A percentile compares a stretch with the other conserved stretches of the same genome.
phyloP scores from a whole-genome alignment of 2,888 invertebrate species.

The Drosophila paucipuncta region DNA sequence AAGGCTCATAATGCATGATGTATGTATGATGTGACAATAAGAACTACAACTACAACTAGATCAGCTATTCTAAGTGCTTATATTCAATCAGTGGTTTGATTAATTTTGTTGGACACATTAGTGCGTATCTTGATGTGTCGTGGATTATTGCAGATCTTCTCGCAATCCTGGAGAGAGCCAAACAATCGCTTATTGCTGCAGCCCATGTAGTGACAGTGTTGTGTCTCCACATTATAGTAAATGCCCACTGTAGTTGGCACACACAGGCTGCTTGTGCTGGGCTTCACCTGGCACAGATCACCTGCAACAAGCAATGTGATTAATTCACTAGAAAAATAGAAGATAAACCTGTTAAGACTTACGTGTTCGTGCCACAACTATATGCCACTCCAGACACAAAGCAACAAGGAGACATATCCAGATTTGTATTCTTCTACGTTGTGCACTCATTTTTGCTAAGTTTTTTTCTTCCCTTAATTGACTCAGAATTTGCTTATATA shows the following conservation, averaged over 20 bases:
- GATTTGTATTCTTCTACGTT: slow-evolving; percentile 19
- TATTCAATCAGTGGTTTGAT: slow-evolving; percentile 67
- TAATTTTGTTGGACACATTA: slow-evolving; percentile 47
- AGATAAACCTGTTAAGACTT: slow-evolving; percentile 31
- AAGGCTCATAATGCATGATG: slow-evolving; percentile 9
- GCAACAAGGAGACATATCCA: slow-evolving; percentile 54
- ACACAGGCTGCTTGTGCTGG: slow-evolving; percentile 81
- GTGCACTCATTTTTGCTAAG: slow-evolving; percentile 28
- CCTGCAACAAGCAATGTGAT: slow-evolving; percentile 49
- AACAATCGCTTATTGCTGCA: slow-evolving; percentile 81
- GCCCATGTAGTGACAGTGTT: slow-evolving; percentile 81
- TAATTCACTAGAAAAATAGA: background rate
- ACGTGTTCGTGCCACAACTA: slow-evolving; percentile 58
- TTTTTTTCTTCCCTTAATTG: background rate
- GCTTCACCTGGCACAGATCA: slow-evolving; percentile 80
- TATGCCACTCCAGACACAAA: slow-evolving; percentile 41
- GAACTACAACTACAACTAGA: slow-evolving; percentile 22
- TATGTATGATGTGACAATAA: slow-evolving; percentile 30
- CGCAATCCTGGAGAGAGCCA: slow-evolving; percentile 79
- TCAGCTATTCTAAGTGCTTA: slow-evolving; percentile 22
- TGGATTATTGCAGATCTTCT: slow-evolving; percentile 81
- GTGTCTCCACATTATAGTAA: slow-evolving; percentile 81
- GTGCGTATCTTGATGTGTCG: slow-evolving; percentile 69
- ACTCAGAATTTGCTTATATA: background rate
- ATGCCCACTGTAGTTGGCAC: slow-evolving; percentile 81